Conservation (phyloP, 2,797 vertebrate species). For the Bovichtus variegatus region DNA sequence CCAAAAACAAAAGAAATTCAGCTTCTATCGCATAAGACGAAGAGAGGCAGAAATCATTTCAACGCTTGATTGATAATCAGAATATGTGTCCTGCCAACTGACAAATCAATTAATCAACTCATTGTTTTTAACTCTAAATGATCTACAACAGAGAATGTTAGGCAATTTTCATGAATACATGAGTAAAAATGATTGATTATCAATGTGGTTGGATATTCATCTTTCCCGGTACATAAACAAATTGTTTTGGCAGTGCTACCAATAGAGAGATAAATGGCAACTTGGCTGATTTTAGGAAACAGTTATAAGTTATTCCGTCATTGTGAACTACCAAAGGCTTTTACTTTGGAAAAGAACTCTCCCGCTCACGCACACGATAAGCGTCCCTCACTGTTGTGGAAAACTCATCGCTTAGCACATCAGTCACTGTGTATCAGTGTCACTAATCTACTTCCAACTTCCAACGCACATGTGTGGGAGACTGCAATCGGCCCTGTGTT, state of each 20-base stretch:
- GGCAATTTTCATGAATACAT: not conserved
- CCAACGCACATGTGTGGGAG: conserved; percentile 44
- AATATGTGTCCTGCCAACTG: too few species aligned
- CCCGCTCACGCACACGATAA: conserved; percentile 37
- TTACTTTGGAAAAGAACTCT: conserved; percentile 42
- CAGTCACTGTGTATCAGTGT: conserved; percentile 68
- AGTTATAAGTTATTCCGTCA: conserved; percentile 1
- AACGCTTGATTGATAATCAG: too few species aligned
- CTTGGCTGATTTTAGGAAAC: conserved; percentile 1
- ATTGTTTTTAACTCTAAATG: not conserved
- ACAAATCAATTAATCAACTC: not conserved
- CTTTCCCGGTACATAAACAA: not conserved
- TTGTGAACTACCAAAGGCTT: conserved; percentile 37
- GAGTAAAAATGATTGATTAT: not conserved
- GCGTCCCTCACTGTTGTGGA: conserved; percentile 47
- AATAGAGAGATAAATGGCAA: not conserved
- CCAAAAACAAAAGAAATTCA: not conserved
- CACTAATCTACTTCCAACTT: conserved; percentile 68
- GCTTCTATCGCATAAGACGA: not conserved
- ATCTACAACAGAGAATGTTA: not conserved
- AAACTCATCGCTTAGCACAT: conserved; percentile 55
- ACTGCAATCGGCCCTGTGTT: conserved; percentile 25
- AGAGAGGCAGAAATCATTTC: not conserved
- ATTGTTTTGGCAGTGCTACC: not conserved
- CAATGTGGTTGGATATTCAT: not conserved